A percentile compares a stretch with the other conserved stretches of the same genome.
Conservation (phyloP, 2,888 invertebrate genomes). For the Brachyopa scutellaris region DNA sequence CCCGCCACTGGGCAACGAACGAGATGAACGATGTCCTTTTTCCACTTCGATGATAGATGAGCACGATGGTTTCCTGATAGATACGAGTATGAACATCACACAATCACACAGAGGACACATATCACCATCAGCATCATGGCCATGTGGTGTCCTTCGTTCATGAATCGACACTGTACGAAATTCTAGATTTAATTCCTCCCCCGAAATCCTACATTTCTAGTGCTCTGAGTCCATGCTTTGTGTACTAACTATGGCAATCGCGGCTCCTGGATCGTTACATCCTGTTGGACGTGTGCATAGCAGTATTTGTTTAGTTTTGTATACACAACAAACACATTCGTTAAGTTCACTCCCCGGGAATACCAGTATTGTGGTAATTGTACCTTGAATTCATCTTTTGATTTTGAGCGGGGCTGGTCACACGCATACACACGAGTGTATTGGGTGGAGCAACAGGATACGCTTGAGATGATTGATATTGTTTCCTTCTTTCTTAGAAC, state of each 20-base stretch:
- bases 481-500: not conserved
- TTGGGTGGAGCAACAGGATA: constrained; percentile 3
- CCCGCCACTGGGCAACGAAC: constrained; percentile 17
- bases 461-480: constrained; percentile 18
- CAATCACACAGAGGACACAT: not conserved
- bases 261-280: constrained; percentile 16
- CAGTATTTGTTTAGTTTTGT: not conserved
- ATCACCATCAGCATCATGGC: not conserved
- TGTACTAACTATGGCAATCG: constrained; percentile 53
- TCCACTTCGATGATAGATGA: constrained; percentile 53
- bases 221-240: constrained; percentile 35
- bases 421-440: not conserved
- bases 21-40: constrained; percentile 61
- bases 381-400: constrained; percentile 29
- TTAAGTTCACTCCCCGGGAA: not conserved
- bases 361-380: not conserved
- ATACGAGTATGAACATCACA: not conserved
- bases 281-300: not conserved
- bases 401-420: not conserved
- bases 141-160: not conserved
- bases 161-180: constrained; percentile 5
- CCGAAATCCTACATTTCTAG: not conserved
- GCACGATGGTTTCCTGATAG: constrained; percentile 52
- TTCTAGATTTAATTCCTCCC: not conserved
- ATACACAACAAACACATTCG: constrained; percentile 1